phyloP scores from a whole-genome alignment of 2,888 invertebrate genomes.

The Callyntrura guangdongensis region DNA sequence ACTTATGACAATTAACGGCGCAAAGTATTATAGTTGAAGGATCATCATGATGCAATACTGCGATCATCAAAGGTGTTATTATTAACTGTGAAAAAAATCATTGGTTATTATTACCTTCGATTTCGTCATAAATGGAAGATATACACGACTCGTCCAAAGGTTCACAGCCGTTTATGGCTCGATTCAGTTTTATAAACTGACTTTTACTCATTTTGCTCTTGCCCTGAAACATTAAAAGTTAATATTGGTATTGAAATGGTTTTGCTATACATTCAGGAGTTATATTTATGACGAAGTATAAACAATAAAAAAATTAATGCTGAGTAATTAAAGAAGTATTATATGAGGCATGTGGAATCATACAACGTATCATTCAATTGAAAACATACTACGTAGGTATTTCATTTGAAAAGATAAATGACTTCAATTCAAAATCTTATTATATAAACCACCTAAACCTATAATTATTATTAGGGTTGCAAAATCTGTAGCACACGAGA shows the following conservation, averaged over 20 bases:
- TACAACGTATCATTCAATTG: background rate
- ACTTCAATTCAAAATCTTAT: constrained; percentile 21
- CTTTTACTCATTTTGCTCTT: constrained; percentile 79
- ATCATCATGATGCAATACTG: constrained; percentile 26
- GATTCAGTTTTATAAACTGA: constrained; percentile 78
- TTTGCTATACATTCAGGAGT: too few species aligned
- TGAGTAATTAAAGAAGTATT: background rate
- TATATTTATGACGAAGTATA: background rate
- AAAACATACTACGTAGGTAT: too few species aligned
- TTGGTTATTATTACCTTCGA: constrained; percentile 76
- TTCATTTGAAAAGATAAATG: background rate
- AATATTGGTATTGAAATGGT: background rate
- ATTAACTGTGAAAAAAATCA: background rate
- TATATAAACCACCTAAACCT: constrained; percentile 4
- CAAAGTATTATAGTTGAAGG: background rate
- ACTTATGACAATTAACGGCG: constrained; percentile 23
- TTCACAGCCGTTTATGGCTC: constrained; percentile 77
- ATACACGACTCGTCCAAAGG: constrained; percentile 70
- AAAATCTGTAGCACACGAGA: constrained; percentile 15
- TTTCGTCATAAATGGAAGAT: constrained; percentile 78
- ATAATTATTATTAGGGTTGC: constrained; percentile 26
- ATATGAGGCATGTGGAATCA: background rate
- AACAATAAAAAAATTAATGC: constrained; percentile 11
- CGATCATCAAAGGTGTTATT: background rate
- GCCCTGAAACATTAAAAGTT: constrained; percentile 63